phyloP scores from a whole-genome alignment of 2,797 vertebrate species.

The Hypotaenidia okinawae region DNA sequence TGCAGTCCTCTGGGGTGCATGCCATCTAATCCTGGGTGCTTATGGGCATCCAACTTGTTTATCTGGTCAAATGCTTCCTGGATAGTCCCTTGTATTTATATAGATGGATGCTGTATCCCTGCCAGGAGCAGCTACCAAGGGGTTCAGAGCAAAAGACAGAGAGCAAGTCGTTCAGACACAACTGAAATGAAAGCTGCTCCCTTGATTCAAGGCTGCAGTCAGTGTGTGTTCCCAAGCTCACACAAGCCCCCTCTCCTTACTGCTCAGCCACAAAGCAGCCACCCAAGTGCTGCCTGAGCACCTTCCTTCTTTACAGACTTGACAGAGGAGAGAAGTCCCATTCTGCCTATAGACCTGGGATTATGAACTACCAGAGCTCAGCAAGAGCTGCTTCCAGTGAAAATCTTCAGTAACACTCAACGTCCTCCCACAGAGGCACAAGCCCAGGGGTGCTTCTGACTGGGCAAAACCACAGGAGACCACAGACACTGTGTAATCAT shows the following conservation, averaged over 20 bases:
- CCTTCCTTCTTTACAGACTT: not conserved
- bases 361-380: not conserved
- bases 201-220: not conserved
- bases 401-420: not conserved
- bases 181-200: not conserved
- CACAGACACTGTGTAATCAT: not conserved
- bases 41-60: not conserved
- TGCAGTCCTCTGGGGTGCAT: not conserved
- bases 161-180: not conserved
- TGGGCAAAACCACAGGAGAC: not conserved
- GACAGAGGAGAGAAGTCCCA: not conserved
- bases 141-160: not conserved
- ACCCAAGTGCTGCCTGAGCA: not conserved
- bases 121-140: not conserved
- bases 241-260: not conserved
- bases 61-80: constrained; percentile 10
- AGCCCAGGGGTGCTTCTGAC: not conserved
- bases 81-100: not conserved
- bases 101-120: not conserved
- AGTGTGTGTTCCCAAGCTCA: not conserved
- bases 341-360: not conserved
- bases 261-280: not conserved
- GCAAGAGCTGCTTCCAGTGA: not conserved
- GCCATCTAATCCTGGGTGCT: not conserved
- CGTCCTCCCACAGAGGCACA: not conserved